A percentile compares a stretch with the other conserved stretches of the same genome.
Conservation (phyloP, 2,888 invertebrate genomes). For the Unio delphinus region DNA sequence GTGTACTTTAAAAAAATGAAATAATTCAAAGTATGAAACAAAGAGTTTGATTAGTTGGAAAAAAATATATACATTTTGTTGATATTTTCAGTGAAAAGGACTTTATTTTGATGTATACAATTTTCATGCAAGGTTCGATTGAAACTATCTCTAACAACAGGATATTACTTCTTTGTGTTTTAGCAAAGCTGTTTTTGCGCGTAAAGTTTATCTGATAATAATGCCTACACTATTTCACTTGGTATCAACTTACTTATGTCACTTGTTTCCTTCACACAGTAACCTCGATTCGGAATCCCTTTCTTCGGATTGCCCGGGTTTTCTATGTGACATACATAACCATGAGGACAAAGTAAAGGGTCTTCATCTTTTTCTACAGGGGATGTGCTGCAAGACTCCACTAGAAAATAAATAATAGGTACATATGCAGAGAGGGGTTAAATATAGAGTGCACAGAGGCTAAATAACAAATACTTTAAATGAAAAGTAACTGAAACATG, state of each 20-base stretch:
- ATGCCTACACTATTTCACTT: background rate
- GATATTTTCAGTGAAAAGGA: too few relatives aligned
- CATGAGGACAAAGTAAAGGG: constrained; percentile 64
- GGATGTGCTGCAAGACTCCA: constrained; percentile 57
- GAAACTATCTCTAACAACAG: too few relatives aligned
- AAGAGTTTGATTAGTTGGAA: too few relatives aligned
- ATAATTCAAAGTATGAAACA: too few relatives aligned
- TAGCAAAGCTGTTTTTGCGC: too few relatives aligned
- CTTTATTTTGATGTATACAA: too few relatives aligned
- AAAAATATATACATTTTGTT: too few relatives aligned
- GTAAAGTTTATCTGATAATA: too few relatives aligned
- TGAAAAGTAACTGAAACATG: background rate
- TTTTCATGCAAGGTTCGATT: too few relatives aligned
- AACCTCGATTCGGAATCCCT: constrained; percentile 58
- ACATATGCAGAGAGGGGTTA: background rate
- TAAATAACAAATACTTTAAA: background rate
- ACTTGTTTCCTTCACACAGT: constrained; percentile 56
- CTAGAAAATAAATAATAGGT: constrained; percentile 25
- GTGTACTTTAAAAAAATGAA: too few relatives aligned
- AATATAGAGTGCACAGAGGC: background rate
- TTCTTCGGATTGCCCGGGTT: constrained; percentile 42
- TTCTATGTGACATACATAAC: constrained; percentile 62
- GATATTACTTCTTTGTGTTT: too few relatives aligned
- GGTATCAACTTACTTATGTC: constrained; percentile 25
- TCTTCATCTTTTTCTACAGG: constrained; percentile 54